These are phyloP conservation scores for Drosophila leontia DNA, from an alignment of 1,140 invertebrate species.

Conservation along the genomic window DNA sequence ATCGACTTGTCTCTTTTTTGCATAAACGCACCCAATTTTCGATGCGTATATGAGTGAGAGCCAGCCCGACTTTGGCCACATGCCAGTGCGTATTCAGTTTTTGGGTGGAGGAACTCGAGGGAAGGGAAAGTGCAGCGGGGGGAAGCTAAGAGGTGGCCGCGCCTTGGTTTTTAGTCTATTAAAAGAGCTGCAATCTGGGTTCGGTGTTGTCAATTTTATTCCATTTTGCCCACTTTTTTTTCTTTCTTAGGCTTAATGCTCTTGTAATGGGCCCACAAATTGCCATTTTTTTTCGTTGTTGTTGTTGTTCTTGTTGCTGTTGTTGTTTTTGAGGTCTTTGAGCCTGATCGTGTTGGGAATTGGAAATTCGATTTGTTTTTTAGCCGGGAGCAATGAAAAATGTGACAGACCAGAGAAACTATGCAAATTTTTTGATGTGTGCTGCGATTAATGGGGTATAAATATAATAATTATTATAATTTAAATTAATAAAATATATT, in stretches of 20 bases:
- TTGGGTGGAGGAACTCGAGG: neutral
- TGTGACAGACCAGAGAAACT: slow-evolving; percentile 23
- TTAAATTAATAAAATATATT: too few relatives aligned
- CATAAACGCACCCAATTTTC: slow-evolving; percentile 81
- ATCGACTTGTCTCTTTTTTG: slow-evolving; percentile 68
- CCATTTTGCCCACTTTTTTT: slow-evolving; percentile 24
- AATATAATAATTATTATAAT: neutral
- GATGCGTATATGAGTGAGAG: slow-evolving; percentile 62
- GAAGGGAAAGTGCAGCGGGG: slow-evolving; percentile 6
- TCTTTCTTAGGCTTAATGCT: slow-evolving; percentile 59
- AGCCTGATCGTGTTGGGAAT: slow-evolving; percentile 66
- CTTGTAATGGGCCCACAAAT: slow-evolving; percentile 76
- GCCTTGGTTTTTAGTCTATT: slow-evolving; percentile 65
- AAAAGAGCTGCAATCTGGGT: slow-evolving; percentile 53
- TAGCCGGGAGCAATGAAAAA: slow-evolving; percentile 37
- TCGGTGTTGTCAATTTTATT: slow-evolving; percentile 48
- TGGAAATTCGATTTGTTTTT: slow-evolving; percentile 56
- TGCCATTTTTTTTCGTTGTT: slow-evolving; percentile 53
- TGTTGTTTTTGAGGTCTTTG: slow-evolving; percentile 28
- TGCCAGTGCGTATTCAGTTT: slow-evolving; percentile 66
- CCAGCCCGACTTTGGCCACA: slow-evolving; percentile 53
- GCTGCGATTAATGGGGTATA: neutral
- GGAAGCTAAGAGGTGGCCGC: slow-evolving; percentile 39
- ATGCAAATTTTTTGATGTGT: slow-evolving; percentile 23
- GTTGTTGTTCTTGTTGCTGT: slow-evolving; percentile 25